phyloP scores from a whole-genome alignment of 2,113 vertebrate species.

The Uropsilus gracilis region DNA sequence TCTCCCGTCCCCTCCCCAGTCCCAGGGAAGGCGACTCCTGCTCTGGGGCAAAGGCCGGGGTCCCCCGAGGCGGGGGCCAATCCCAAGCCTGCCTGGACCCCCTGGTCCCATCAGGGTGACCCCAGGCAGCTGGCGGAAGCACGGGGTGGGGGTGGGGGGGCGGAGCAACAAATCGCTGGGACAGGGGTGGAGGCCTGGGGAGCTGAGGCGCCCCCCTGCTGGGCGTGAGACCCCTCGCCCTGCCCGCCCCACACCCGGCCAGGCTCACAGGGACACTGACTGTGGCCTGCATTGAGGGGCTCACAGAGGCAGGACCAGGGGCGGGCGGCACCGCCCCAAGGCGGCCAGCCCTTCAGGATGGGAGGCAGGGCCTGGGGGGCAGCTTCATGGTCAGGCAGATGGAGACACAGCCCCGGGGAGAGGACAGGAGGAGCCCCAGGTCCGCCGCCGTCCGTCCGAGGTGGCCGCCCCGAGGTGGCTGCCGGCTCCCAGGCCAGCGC shows the following conservation, averaged over 20 bases:
- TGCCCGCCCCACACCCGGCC: neutral
- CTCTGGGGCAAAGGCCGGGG: slow-evolving; percentile 22
- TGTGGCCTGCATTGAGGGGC: neutral
- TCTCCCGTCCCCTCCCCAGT: slow-evolving; percentile 58
- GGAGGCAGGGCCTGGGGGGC: neutral
- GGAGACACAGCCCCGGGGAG: neutral
- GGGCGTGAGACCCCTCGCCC: neutral
- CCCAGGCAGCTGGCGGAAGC: slow-evolving; percentile 2
- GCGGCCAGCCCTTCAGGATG: neutral
- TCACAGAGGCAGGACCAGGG: neutral
- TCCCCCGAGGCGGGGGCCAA: slow-evolving; percentile 43
- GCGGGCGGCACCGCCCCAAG: neutral
- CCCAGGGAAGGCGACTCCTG: slow-evolving; percentile 47
- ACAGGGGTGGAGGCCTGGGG: neutral
- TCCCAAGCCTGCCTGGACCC: neutral
- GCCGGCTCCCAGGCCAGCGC: neutral
- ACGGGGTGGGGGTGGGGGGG: neutral
- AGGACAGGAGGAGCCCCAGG: slow-evolving; percentile 26
- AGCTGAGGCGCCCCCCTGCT: neutral
- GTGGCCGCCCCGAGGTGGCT: neutral
- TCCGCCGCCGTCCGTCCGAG: neutral
- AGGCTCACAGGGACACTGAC: neutral
- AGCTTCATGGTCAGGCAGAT: neutral
- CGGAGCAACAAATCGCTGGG: neutral
- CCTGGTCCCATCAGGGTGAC: neutral